These are phyloP conservation scores for Tarsius wallacei DNA, from an alignment of 2,797 vertebrate species.

Conservation along the genomic window DNA sequence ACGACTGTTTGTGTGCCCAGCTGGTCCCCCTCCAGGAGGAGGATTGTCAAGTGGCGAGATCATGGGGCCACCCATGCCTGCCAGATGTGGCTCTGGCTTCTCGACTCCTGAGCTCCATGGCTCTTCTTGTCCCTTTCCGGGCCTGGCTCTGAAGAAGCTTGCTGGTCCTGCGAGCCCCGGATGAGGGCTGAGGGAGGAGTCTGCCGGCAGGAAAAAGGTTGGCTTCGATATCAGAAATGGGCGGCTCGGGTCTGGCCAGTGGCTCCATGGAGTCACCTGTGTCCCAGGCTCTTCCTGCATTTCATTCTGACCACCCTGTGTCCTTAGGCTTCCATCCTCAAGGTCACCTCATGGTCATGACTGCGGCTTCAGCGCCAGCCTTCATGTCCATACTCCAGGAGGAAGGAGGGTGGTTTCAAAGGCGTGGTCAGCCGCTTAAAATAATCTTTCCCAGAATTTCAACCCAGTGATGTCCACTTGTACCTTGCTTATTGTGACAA, in stretches of 20 bases:
- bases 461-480: not conserved
- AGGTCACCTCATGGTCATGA: too few relatives aligned
- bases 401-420: not conserved
- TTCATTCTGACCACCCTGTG: not conserved
- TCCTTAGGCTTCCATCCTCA: not conserved
- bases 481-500: not conserved
- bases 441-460: not conserved
- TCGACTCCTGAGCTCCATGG: not conserved
- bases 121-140: not conserved
- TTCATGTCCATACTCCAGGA: not conserved
- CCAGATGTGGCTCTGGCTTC: not conserved
- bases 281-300: not conserved
- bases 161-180: too few relatives aligned
- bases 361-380: not conserved
- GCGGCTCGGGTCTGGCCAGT: not conserved
- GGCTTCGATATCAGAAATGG: not conserved
- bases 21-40: not conserved
- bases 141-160: not conserved
- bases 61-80: not conserved
- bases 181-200: not conserved
- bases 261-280: not conserved
- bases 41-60: accelerated
- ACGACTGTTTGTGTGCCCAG: not conserved
- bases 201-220: not conserved
- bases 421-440: not conserved